A percentile compares a stretch with the other conserved stretches of the same genome.
phyloP scores from a whole-genome alignment of 2,113 vertebrate genomes.

The Protobothrops mucrosquamatus region DNA sequence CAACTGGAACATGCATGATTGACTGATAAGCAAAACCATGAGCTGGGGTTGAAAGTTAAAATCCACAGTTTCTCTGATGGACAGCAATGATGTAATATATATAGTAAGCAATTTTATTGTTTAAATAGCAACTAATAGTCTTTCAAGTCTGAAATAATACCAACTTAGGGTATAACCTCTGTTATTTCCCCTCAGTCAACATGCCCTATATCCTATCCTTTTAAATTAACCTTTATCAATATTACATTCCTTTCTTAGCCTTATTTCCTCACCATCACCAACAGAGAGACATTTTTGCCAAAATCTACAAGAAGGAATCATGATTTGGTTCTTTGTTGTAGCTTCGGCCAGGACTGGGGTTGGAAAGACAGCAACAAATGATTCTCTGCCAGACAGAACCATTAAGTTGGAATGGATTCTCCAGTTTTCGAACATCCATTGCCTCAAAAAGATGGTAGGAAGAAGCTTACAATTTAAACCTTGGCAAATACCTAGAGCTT shows the following conservation, averaged over 20 bases:
- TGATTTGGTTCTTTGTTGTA: not conserved
- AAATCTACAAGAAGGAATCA: not conserved
- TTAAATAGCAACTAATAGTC: not conserved
- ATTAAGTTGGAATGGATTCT: not conserved
- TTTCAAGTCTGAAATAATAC: not conserved
- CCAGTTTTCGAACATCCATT: not conserved
- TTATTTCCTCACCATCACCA: not conserved
- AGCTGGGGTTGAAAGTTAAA: not conserved
- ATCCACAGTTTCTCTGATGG: not conserved
- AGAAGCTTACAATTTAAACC: not conserved
- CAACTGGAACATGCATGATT: not conserved
- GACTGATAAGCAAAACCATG: not conserved
- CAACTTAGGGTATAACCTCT: not conserved
- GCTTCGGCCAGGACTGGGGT: not conserved
- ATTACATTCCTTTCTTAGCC: not conserved
- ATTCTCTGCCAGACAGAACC: not conserved
- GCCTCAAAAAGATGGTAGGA: not conserved
- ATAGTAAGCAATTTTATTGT: not conserved
- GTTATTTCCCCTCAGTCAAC: not conserved
- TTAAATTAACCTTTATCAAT: not conserved
- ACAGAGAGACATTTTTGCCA: not conserved
- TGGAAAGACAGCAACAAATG: not conserved
- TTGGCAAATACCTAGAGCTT: not conserved
- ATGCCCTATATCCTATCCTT: not conserved
- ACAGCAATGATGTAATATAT: not conserved